Evolutionary conservation across 2,113 vertebrate genomes (phyloP), one percentile per base, ranked within the genome.

Genomic region (Monarcha castaneiventris): DNA sequence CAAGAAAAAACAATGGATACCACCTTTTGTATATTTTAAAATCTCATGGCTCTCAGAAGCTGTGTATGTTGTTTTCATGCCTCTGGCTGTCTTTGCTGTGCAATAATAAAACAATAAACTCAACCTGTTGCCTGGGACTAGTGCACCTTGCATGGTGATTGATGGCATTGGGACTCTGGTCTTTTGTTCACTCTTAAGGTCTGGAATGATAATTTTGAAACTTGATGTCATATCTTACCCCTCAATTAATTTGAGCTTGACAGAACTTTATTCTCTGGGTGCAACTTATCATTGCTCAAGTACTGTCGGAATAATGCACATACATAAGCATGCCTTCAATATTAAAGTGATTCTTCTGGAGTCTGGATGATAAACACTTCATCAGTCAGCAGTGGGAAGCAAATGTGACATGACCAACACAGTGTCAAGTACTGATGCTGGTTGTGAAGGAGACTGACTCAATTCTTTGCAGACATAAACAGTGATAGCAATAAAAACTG

Each of bases 221-320:
- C 35, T 89, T 74, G 35, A 32, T 85, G 74, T 80, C 67, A 15
- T 59, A 39, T 80, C 35, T 90, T 73, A 87, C 14, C 5, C 67
- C 33, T 83, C 74, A 85, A 62, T 91, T 94, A 84, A 89, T 92
- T 89, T 82, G 27, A 94, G 69, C n/a, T 37, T 80, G 74, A 30
- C 66, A 87, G 74, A 91, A 76, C 32, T 80, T 91, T 59, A 62
- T 73, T 91, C 51, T 95, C 72, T 77, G 63, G 5, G 26, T 80
- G 55, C 27, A 91, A 77, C n/a, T 87, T 91, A 37, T 25, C 84
- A 72, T 67, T 91, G 54, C 84, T 85, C 58, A 73, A 76, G 71
- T 76, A 90, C 63, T 66, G 71, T 58, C 93, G 87, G 66, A 93
- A 66, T 76, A 85, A 85, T 32, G 56, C 67, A 79, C 16, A 23